A percentile compares a stretch with the other conserved stretches of the same genome.
Evolutionary conservation across 2,113 vertebrate species (phyloP).

Genomic region (Oostethus manadensis): DNA sequence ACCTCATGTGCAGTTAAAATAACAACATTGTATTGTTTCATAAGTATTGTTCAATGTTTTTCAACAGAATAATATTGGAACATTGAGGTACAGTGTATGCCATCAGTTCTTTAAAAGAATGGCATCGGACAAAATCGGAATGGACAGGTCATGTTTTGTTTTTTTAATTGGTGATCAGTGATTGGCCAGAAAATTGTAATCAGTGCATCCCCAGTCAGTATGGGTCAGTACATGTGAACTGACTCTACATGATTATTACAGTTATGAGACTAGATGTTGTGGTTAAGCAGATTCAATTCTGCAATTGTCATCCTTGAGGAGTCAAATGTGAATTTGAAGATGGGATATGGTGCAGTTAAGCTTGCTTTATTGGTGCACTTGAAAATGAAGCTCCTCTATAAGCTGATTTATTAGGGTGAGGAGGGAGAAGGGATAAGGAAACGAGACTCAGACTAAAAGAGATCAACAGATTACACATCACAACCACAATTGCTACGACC

Average conservation of each 20-base stretch:
- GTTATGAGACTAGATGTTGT: background rate
- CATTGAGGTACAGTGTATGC: too few species aligned
- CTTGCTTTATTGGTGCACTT: slow-evolving; percentile 28
- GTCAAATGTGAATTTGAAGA: slow-evolving; percentile 25
- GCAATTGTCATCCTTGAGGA: slow-evolving; percentile 18
- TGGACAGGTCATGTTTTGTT: too few species aligned
- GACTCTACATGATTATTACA: background rate
- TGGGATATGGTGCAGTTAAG: slow-evolving; percentile 34
- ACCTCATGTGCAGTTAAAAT: too few species aligned
- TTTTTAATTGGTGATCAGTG: too few species aligned
- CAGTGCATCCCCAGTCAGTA: too few species aligned
- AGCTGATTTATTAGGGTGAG: slow-evolving; percentile 30
- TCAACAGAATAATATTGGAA: too few species aligned
- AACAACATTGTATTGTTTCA: too few species aligned
- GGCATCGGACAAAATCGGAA: too few species aligned
- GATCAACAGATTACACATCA: slow-evolving; percentile 40
- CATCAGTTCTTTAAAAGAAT: too few species aligned
- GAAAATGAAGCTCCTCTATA: slow-evolving; percentile 28
- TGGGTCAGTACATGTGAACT: background rate
- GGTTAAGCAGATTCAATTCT: slow-evolving; percentile 10
- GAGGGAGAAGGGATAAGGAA: slow-evolving; percentile 2
- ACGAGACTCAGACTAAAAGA: slow-evolving; percentile 24
- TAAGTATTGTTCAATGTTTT: too few species aligned
- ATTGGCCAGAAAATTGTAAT: too few species aligned
- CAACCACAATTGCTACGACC: slow-evolving; percentile 35